These are phyloP conservation scores for Zosterops pallidus DNA, from an alignment of 2,113 vertebrate species.

Conservation along the genomic window DNA sequence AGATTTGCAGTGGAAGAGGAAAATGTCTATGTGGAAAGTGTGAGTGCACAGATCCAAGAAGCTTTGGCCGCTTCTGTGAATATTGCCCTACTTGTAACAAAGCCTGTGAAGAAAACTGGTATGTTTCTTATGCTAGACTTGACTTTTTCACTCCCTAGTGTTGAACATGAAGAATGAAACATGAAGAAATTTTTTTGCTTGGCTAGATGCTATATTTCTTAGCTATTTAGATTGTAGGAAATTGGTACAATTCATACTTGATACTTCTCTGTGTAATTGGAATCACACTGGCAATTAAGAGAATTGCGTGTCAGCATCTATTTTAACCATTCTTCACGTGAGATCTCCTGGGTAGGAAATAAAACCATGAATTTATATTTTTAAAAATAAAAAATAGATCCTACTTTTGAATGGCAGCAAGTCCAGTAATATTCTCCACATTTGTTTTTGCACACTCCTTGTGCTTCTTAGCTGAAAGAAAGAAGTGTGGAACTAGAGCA, in stretches of 20 bases:
- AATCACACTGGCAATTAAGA: background rate
- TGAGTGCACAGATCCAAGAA: constrained; percentile 82
- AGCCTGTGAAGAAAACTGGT: constrained; percentile 88
- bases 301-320: background rate
- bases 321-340: background rate
- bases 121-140: constrained; percentile 41
- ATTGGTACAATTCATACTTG: background rate
- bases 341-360: background rate
- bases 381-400: background rate
- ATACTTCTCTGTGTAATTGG: background rate
- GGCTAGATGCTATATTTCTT: background rate
- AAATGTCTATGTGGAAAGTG: constrained; percentile 89
- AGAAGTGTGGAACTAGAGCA: background rate
- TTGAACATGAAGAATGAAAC: background rate
- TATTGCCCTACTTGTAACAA: constrained; percentile 84
- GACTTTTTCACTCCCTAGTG: background rate
- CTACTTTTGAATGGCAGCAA: background rate
- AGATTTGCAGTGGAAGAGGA: constrained; percentile 87
- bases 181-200: background rate
- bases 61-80: constrained; percentile 88
- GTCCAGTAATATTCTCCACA: background rate
- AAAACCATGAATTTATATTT: background rate
- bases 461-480: background rate
- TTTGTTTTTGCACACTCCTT: background rate
- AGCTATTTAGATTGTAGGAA: background rate